Base-by-base conservation (phyloP, 2,797 vertebrate species). In the Malacoraja senta region DNA sequence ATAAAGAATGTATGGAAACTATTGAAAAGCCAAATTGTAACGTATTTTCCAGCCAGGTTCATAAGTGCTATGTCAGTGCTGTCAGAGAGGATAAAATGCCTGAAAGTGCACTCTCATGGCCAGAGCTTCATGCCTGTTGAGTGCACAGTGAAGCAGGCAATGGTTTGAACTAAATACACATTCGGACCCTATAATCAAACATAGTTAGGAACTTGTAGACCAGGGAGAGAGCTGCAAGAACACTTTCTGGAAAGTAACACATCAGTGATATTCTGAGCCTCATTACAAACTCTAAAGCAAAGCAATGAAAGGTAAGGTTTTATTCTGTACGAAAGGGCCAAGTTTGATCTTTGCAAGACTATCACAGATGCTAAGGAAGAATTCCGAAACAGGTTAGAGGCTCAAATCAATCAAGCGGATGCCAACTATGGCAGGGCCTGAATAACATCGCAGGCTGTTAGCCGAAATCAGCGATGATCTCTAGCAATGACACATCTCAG, bases 1-100 rank as follows among this genome's bases (percentile, higher is more conserved):
- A 68, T 53, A 92, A 76, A 17, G 65, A 91, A 91, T 91, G 88
- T n/a, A 44, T 72, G 24, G 3, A 91, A 29, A 21, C 90, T 24
- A 74, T 91, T 74, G 68, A 44, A 74, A 74, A 74, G 71, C 71
- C 72, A 91, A 3, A 91, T 74, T 38, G 17, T 68, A 88, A 88
- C 29, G 65, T 72, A 44, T 91, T 91, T 44, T 74, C 68, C 90
- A 74, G 24, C 19, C 35, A 53, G 61, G 32, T 92, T 38, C n/a
- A 71, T 58, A 92, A 76, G 71, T 74, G 44, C 35, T n/a, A 44
- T 13, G 38, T 12, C 90, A 76, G 44, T 74, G 90, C 38, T 76
- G 38, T 76, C 71, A 91, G 65, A 92, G 38, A 92, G 71, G 38
- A 92, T n/a, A 92, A 92, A 71, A 92, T n/a, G 38, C 4, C 90